Conservation (phyloP, 2,113 vertebrate genomes). For the Atractosteus spatula region DNA sequence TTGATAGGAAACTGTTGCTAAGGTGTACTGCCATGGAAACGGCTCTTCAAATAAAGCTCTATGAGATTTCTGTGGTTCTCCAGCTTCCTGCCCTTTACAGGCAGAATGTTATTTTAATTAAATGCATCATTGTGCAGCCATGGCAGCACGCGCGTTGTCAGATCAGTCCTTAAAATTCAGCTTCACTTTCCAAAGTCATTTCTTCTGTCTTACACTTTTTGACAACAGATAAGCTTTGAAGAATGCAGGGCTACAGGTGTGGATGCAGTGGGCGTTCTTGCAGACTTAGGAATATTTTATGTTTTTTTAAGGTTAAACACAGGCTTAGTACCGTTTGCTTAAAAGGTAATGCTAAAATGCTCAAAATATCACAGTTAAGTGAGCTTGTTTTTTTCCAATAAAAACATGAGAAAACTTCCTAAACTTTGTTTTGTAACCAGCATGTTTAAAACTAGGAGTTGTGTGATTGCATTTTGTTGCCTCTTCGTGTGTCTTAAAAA, state of each 20-base stretch:
- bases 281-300: no score
- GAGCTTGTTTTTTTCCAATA: not conserved
- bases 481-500: no score
- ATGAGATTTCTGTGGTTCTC: not conserved
- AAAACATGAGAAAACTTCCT: no score
- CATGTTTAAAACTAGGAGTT: no score
- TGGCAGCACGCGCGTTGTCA: not conserved
- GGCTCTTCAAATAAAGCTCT: not conserved
- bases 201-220: not conserved
- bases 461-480: no score
- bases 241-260: no score
- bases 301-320: no score
- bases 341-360: not conserved
- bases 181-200: not conserved
- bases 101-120: slow-evolving; percentile 22
- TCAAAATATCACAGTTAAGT: not conserved
- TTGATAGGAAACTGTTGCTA: slow-evolving; percentile 28
- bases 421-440: no score
- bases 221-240: not conserved
- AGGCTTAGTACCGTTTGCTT: no score
- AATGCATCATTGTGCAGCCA: slow-evolving; percentile 1
- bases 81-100: slow-evolving; percentile 14
- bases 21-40: slow-evolving; percentile 29
- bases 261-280: no score
- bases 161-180: no score